Conservation (phyloP, 1,140 invertebrate genomes). For the Sarcophaga peregrina region DNA sequence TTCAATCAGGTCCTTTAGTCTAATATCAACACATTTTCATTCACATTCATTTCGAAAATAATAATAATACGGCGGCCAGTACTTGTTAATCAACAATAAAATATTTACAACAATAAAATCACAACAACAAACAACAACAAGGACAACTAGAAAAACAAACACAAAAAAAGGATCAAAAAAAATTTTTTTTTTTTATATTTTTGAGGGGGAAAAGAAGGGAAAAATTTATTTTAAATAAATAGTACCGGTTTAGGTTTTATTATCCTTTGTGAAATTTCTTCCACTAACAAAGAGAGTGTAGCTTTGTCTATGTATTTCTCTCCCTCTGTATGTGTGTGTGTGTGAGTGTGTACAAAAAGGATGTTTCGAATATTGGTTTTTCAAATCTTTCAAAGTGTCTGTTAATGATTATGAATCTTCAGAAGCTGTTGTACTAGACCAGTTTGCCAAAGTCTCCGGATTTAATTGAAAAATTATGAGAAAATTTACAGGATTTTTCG, state of each 20-base stretch:
- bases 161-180: not conserved
- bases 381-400: constrained; percentile 19
- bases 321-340: not conserved
- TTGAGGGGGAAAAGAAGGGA: no score
- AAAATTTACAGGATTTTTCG: not conserved
- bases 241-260: no score
- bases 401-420: not conserved
- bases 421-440: constrained; percentile 2
- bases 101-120: not conserved
- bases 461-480: constrained; percentile 35
- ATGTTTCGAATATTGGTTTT: constrained; percentile 29
- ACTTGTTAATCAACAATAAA: constrained; percentile 38
- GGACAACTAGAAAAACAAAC: not conserved
- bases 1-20: constrained; percentile 34
- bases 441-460: not conserved
- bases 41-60: no score
- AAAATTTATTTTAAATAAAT: no score
- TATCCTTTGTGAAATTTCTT: no score
- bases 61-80: no score
- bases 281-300: not conserved
- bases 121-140: not conserved
- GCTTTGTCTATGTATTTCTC: no score
- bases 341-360: not conserved
- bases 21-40: constrained; percentile 29
- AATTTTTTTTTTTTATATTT: not conserved